Percentiles rank a stretch among this genome's conserved stretches.
These are phyloP conservation scores for Cyphomyrmex costatus DNA, from an alignment of 1,140 invertebrate species.

Conservation along the genomic window DNA sequence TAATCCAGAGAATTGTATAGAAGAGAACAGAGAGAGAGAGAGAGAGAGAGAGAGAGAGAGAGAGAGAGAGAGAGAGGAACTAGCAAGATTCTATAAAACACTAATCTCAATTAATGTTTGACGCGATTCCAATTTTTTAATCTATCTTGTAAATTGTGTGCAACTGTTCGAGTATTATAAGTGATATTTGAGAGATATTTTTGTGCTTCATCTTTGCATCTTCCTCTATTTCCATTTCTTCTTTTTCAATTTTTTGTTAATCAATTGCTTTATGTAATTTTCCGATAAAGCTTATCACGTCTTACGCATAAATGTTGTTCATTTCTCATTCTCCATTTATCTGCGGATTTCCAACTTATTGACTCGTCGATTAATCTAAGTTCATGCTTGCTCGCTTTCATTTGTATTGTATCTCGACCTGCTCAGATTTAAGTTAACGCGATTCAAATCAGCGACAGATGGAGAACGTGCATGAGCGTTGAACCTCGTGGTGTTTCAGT, in stretches of 20 bases:
- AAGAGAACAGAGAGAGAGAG: too few species aligned
- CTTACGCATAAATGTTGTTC: background rate
- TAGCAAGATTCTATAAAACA: background rate
- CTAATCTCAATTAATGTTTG: background rate
- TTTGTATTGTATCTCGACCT: background rate
- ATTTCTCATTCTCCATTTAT: constrained; percentile 10
- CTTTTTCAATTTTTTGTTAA: background rate
- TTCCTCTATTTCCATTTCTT: background rate
- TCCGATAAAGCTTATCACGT: constrained; percentile 6
- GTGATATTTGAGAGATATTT: constrained; percentile 20
- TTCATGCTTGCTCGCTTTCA: background rate
- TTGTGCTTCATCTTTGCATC: background rate
- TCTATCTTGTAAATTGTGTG: background rate
- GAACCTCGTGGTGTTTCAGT: background rate
- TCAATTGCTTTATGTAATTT: constrained; percentile 10
- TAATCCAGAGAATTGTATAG: too few species aligned
- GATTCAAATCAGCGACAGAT: constrained; percentile 9
- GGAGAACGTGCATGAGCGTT: background rate
- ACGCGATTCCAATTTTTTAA: background rate
- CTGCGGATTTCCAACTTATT: background rate
- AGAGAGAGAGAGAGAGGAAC: too few species aligned
- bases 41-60: too few species aligned
- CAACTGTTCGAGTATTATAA: background rate
- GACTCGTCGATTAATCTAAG: background rate
- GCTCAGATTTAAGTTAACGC: background rate